Base-by-base conservation (phyloP, 2,888 invertebrate species). In the Taenaris catops region DNA sequence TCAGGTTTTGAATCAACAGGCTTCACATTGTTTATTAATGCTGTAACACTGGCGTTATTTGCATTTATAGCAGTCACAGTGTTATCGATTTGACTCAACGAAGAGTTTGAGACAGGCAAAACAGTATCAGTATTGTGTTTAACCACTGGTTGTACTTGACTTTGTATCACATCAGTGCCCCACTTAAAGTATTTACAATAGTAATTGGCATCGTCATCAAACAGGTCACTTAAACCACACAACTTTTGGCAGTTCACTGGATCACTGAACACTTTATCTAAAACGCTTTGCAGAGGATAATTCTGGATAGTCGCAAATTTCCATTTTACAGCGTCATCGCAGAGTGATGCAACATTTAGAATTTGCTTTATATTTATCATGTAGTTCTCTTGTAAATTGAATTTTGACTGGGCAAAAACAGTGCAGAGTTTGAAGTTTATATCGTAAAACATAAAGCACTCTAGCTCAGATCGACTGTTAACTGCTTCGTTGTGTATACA, bases 101-200 rank as follows among this genome's bases (percentile, higher is more conserved):
- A n/a, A 14, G 14, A 14, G 4, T 14, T 4, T 14, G 14, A 14
- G n/a, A 3, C 11, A 6, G 26, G n/a, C 1, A 8, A n/a, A 24
- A 19, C 19, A 10, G 17, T 9, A 23, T 19, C 37, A 6, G 5
- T 12, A 3, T 18, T 11, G 3, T 32, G 32, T 7, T 1, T 2
- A 14, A 14, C 14, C n/a, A n/a, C n/a, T 17, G 1, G 3, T 23
- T 12, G 21, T 21, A 6, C 17, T 18, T 16, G 12, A 20, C 17
- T 40, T 25, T 44, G 23, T 14, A 80, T 48, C 25, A 63, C 41
- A 9, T 64, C 62, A 7, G 48, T 46, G 6, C 80, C 80, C 73
- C 70, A 80, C 41, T 73, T 69, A 40, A 56, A 84, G 50, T 78
- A 86, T 53, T 78, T 83, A 49, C 84, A 86, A 38, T 53, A 76